Evolutionary conservation across 2,888 invertebrate genomes (phyloP), one percentile per base, ranked within the genome.

Genomic region (Orchesellides sinensis): DNA sequence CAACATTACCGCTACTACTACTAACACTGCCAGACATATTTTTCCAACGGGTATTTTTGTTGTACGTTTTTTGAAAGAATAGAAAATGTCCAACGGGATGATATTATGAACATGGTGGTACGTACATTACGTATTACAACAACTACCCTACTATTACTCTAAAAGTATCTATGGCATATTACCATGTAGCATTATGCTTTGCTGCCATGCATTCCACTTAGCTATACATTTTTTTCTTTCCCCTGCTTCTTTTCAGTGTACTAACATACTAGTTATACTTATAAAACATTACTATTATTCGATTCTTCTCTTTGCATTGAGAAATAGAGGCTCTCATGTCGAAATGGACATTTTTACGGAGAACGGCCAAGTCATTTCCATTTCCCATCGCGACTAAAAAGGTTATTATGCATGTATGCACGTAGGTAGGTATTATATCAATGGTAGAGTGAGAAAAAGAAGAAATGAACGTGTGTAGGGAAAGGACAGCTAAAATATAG

Each of bases 371-470:
- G 63, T 52, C 27, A 74, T 74, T 63, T 63, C 56, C 66, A 75
- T 66, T 75, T 75, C 66, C 75, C 73, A 73, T 73, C 21, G 23
- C 29, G 61, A 45, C n/a, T 47, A 61, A 70, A n/a, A 70, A 70
- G 69, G 40, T 40, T 40, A n/a, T 21, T 8, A 19, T 49, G 49
- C 19, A n/a, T 49, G n/a, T n/a, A n/a, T n/a, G n/a, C n/a, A 49
- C 17, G 21, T 49, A 12, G 19, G 8, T 49, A 12, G 12, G 35
- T 35, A 35, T 12, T 35, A n/a, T 14, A 49, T 49, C 4, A 17
- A 49, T 54, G 19, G 10, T 61, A 25, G 29, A n/a, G 61, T 3
- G 40, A 40, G 21, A 35, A 35, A 25, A 35, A 40, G 21, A 12
- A 40, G 45, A 65, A 65, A 21, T n/a, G 21, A 63, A 54, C n/a